A percentile compares a stretch with the other conserved stretches of the same genome.
These are phyloP conservation scores for Strongylocentrotus purpuratus DNA, from an alignment of 35 echinoderm and acorn worm species.

Conservation along the genomic window DNA sequence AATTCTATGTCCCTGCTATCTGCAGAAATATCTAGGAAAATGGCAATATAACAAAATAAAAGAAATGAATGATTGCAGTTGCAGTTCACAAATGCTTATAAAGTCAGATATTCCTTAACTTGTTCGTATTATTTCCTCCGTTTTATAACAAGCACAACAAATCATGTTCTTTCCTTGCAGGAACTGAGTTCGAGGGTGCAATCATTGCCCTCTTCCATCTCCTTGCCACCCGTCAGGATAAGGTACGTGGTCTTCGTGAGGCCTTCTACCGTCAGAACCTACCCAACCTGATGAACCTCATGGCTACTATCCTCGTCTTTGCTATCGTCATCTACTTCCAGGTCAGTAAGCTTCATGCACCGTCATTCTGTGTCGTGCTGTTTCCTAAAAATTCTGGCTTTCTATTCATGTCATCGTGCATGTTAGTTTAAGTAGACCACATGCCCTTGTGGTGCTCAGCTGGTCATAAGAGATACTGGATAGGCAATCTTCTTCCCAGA, in stretches of 20 bases:
- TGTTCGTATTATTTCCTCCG: too few relatives aligned
- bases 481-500: not conserved
- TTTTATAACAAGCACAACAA: too few relatives aligned
- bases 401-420: not conserved
- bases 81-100: too few relatives aligned
- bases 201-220: slow-evolving; percentile 98
- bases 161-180: slow-evolving; percentile 56
- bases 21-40: too few relatives aligned
- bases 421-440: not conserved
- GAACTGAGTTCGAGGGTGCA: slow-evolving; percentile 99
- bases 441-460: not conserved
- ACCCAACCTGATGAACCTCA: slow-evolving; percentile 98
- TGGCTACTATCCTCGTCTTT: slow-evolving; percentile 90
- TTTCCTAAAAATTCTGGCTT: not conserved
- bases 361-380: not conserved
- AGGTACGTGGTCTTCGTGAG: slow-evolving; percentile 93
- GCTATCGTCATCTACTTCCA: slow-evolving; percentile 98
- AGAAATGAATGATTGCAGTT: too few relatives aligned
- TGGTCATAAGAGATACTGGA: not conserved
- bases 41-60: too few relatives aligned
- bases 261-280: slow-evolving; percentile 99
- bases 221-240: slow-evolving; percentile 92
- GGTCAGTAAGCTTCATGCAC: slow-evolving; percentile 48
- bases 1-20: too few relatives aligned
- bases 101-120: too few relatives aligned